Base-by-base conservation (phyloP, 2,888 invertebrate genomes). In the Synergus gifuensis region DNA sequence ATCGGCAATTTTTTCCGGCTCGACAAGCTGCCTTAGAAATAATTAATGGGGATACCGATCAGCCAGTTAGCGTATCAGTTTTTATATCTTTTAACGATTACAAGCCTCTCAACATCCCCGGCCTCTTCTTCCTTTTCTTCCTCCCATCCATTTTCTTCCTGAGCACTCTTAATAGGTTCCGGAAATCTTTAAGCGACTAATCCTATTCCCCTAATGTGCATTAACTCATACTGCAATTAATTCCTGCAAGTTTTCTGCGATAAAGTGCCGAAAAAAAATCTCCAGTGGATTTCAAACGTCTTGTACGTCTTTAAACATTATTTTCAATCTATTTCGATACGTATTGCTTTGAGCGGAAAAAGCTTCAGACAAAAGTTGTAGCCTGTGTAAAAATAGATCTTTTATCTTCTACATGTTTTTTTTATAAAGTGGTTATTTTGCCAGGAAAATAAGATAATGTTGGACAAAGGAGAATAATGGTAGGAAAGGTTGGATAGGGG, bases 11-110 rank as follows among this genome's bases (percentile, higher is more conserved):
- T 69, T 49, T 16, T 16, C 69, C 69, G 11, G n/a, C 66, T 44
- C 44, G 42, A 66, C 42, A n/a, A 42, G 40, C 18, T 67, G 42
- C 18, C 18, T 44, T 67, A 67, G 44, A 44, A 67, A 64, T 64
- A 67, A 67, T 67, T 44, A 67, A 42, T 67, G 44, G 66, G 40
- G 64, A 64, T 40, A 64, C 40, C 40, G 8, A 67, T 67, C 44
- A 44, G 22, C 44, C 66, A 67, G 66, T 67, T 67, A 44, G 66
- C 66, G 18, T 44, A 67, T 67, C 22, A 44, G 44, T 44, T 67
- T 67, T 64, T 64, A 42, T 64, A 64, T 64, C 64, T 64, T 64
- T 64, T 64, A 64, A 64, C 42, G 64, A 64, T 64, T 64, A 64
- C 42, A 64, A 64, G 42, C 36, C 40, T 54, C 54, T 54, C 54